phyloP scores from a whole-genome alignment of 2,888 invertebrate species.

The Nowickia ferox region DNA sequence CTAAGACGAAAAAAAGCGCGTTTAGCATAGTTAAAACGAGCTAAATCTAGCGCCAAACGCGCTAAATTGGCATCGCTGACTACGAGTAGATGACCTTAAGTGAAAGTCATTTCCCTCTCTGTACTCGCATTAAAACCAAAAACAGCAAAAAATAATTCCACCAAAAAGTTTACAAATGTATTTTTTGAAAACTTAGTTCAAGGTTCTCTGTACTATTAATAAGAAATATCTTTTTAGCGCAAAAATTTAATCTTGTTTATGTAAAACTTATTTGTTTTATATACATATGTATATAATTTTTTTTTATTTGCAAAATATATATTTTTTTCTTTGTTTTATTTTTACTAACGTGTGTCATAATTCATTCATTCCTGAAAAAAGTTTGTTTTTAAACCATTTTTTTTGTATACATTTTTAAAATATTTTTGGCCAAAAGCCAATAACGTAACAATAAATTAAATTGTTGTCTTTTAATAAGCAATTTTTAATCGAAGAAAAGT shows the following conservation, averaged over 20 bases:
- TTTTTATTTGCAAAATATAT: background rate
- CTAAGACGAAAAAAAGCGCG: too few relatives aligned
- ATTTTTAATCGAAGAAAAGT: slow-evolving; percentile 22
- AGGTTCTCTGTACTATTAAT: slow-evolving; percentile 37
- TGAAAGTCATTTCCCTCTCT: slow-evolving; percentile 71
- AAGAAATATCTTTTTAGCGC: background rate
- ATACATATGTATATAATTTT: slow-evolving; percentile 9
- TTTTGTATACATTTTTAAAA: slow-evolving; percentile 31
- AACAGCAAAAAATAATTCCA: slow-evolving; percentile 9
- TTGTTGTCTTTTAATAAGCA: slow-evolving; percentile 12
- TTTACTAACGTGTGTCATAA: slow-evolving; percentile 47
- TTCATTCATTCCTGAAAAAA: slow-evolving; percentile 38
- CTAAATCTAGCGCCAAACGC: too few relatives aligned
- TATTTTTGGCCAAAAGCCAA: slow-evolving; percentile 51
- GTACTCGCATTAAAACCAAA: background rate
- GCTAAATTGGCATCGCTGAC: too few relatives aligned
- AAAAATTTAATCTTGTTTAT: slow-evolving; percentile 13
- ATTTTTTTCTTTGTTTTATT: background rate
- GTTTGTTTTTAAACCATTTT: slow-evolving; percentile 28
- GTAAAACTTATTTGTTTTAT: slow-evolving; percentile 23
- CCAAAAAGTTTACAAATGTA: slow-evolving; percentile 11
- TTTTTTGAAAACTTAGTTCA: slow-evolving; percentile 46
- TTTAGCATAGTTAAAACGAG: too few relatives aligned
- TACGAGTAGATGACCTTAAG: slow-evolving; percentile 68
- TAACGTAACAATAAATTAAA: slow-evolving; percentile 39